These are phyloP conservation scores for Pseudopleuronectes americanus DNA, from an alignment of 2,797 vertebrate genomes.

Conservation along the genomic window DNA sequence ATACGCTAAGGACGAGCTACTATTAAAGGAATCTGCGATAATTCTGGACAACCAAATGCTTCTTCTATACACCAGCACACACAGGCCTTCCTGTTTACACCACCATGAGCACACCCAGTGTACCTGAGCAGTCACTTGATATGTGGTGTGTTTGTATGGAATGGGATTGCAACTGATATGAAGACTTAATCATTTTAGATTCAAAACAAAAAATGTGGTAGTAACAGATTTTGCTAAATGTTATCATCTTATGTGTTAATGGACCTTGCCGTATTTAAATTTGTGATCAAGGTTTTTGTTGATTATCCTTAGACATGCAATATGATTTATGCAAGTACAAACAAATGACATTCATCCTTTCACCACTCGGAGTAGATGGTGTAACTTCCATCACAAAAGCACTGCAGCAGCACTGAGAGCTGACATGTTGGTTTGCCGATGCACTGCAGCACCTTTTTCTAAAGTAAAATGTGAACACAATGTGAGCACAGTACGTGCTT, in stretches of 20 bases:
- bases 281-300: slow-evolving; percentile 15
- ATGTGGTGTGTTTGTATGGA: no score
- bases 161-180: no score
- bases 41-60: no score
- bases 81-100: no score
- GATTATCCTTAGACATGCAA: slow-evolving; percentile 8
- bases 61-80: no score
- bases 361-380: slow-evolving; percentile 9
- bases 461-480: slow-evolving; percentile 5
- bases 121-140: no score
- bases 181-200: no score
- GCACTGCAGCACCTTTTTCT: slow-evolving; percentile 5
- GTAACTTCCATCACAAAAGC: slow-evolving; percentile 16
- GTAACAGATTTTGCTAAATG: not conserved
- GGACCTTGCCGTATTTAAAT: not conserved
- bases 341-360: not conserved
- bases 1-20: no score
- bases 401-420: not conserved
- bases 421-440: slow-evolving; percentile 3
- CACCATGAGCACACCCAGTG: no score
- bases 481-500: not conserved
- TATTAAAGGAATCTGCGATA: no score
- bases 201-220: no score
- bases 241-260: not conserved
- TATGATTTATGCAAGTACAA: slow-evolving; percentile 4